Conservation (phyloP, 2,113 vertebrate species). For the Festucalex cinctus region DNA sequence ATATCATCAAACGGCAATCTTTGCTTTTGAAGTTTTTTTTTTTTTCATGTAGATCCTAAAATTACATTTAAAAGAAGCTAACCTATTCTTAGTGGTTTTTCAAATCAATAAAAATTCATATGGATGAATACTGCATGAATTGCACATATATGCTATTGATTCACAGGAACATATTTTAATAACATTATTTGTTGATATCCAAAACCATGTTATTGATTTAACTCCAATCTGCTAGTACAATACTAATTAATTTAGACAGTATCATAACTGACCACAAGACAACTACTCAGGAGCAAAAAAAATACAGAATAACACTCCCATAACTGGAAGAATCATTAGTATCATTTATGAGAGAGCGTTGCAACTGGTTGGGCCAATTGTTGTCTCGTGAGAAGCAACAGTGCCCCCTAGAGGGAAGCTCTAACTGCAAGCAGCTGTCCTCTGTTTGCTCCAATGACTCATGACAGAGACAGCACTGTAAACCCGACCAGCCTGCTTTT, state of each 20-base stretch:
- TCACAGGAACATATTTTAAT: neutral
- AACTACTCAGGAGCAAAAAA: neutral
- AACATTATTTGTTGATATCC: neutral
- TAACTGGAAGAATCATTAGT: neutral
- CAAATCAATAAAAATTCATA: neutral
- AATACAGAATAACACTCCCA: neutral
- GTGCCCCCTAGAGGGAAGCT: slow-evolving; percentile 59
- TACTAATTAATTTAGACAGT: neutral
- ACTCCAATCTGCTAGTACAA: neutral
- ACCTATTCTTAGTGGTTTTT: neutral
- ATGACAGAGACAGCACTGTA: slow-evolving; percentile 8
- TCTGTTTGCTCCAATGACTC: slow-evolving; percentile 19
- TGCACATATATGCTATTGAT: neutral
- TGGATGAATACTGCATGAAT: neutral
- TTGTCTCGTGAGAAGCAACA: slow-evolving; percentile 59
- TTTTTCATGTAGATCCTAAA: neutral
- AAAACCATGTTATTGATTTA: neutral
- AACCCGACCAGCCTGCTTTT: neutral
- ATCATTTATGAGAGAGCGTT: slow-evolving; percentile 4
- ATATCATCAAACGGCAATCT: neutral
- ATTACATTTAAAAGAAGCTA: neutral
- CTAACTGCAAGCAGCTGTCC: slow-evolving; percentile 25
- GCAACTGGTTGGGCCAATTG: slow-evolving; percentile 59
- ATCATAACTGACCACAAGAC: neutral
- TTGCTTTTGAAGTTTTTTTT: too few species aligned